These are phyloP conservation scores for Indri indri DNA, from an alignment of 2,113 vertebrate species.

Conservation along the genomic window DNA sequence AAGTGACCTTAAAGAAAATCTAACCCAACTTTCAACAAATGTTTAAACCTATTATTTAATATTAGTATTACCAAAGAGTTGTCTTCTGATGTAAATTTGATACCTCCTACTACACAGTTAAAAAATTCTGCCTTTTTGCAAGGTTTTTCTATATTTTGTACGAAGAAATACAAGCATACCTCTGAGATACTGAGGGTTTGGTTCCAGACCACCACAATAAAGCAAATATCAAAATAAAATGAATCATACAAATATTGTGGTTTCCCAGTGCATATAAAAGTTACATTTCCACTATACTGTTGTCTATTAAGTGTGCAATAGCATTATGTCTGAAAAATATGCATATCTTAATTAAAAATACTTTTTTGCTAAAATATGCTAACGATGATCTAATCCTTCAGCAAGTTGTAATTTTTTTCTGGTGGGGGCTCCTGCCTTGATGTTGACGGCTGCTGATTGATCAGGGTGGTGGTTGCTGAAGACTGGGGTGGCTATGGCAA, in stretches of 20 bases:
- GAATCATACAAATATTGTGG: neutral
- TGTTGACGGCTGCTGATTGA: neutral
- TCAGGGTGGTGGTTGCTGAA: neutral
- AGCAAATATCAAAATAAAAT: neutral
- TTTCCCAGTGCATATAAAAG: neutral
- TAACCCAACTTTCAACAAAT: neutral
- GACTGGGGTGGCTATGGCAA: neutral
- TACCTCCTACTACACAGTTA: neutral
- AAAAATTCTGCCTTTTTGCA: neutral
- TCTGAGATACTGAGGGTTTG: neutral
- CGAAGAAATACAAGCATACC: neutral
- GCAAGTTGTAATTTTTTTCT: neutral
- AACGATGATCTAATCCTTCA: neutral
- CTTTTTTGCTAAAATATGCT: neutral
- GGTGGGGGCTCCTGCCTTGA: neutral
- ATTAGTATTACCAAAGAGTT: neutral
- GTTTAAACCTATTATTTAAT: neutral
- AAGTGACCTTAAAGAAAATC: neutral
- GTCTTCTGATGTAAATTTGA: neutral
- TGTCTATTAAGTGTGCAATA: neutral
- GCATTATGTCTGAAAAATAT: neutral
- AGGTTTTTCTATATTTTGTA: neutral
- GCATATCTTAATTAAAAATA: neutral
- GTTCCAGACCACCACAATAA: neutral
- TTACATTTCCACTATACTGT: neutral